Conservation (phyloP, 2,797 vertebrate species). For the Crax fasciolata region DNA sequence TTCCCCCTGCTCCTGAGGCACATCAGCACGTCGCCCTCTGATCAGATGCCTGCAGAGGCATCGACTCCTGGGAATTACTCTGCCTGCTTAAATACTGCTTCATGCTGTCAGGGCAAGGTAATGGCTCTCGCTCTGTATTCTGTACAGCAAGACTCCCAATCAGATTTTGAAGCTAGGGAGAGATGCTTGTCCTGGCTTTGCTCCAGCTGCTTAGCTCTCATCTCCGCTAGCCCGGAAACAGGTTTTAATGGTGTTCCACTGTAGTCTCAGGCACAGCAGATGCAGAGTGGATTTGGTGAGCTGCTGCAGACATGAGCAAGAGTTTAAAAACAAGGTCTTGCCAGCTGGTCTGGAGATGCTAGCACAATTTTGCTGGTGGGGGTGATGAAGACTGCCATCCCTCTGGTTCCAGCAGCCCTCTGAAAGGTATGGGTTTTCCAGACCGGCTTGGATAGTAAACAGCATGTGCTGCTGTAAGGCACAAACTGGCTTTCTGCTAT, state of each 20-base stretch:
- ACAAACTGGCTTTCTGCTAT: neutral
- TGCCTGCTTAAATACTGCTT: conserved; percentile 20
- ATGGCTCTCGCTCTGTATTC: neutral
- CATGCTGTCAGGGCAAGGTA: conserved; percentile 32
- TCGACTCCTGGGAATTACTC: conserved; percentile 27
- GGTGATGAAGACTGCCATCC: neutral
- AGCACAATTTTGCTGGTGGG: neutral
- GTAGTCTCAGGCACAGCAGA: conserved; percentile 9
- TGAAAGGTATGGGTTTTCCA: neutral
- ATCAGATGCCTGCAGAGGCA: conserved; percentile 10
- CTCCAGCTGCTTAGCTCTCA: conserved; percentile 60
- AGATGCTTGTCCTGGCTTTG: conserved; percentile 27
- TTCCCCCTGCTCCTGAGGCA: accelerated
- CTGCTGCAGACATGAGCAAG: conserved; percentile 8
- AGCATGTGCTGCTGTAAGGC: neutral
- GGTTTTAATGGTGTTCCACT: conserved; percentile 24
- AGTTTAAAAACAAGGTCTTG: conserved; percentile 49
- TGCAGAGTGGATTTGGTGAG: conserved; percentile 51
- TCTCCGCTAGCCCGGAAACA: conserved; percentile 46
- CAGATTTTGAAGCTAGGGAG: conserved; percentile 51
- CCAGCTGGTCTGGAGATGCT: conserved; percentile 37
- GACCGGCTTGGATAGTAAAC: neutral
- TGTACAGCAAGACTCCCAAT: neutral
- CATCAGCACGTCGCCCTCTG: neutral
- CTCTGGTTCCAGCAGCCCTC: neutral